Conservation (phyloP, 2,888 invertebrate species). For the Sipha maydis region DNA sequence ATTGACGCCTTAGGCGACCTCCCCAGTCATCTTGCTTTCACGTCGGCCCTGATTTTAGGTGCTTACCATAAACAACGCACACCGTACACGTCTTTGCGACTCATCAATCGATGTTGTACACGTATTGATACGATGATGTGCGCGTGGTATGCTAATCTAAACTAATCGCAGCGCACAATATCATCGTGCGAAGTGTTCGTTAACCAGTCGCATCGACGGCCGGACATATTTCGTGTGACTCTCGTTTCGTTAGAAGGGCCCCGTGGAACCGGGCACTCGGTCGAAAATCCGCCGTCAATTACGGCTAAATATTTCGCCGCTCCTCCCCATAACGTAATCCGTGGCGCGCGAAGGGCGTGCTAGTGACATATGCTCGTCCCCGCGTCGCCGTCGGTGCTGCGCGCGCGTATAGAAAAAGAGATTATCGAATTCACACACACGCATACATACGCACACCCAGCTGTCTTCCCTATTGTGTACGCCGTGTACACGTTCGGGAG, state of each 20-base stretch:
- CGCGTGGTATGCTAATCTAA: no score
- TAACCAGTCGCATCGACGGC: no score
- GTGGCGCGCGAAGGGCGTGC: slow-evolving; percentile 48
- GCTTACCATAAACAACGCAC: no score
- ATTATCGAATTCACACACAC: slow-evolving; percentile 58
- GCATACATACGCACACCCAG: slow-evolving; percentile 25
- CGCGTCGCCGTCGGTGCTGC: not conserved
- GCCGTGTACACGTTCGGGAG: not conserved
- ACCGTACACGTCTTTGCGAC: no score
- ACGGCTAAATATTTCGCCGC: slow-evolving; percentile 4
- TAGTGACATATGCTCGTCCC: slow-evolving; percentile 62
- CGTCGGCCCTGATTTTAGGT: no score
- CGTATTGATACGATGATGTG: no score
- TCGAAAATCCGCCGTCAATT: slow-evolving; percentile 55
- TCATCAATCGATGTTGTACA: no score
- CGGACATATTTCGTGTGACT: not conserved
- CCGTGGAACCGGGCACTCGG: slow-evolving; percentile 28
- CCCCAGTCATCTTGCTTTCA: no score
- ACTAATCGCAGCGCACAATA: no score
- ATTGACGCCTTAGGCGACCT: no score
- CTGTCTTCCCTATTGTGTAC: slow-evolving; percentile 44
- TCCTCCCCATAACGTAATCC: slow-evolving; percentile 54
- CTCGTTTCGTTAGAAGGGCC: not conserved
- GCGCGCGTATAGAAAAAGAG: slow-evolving; percentile 9
- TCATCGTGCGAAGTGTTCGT: no score